Evolutionary conservation across 2,888 invertebrate genomes (phyloP), one percentile per base, ranked within the genome.

Genomic region (Eupeodes luniger): DNA sequence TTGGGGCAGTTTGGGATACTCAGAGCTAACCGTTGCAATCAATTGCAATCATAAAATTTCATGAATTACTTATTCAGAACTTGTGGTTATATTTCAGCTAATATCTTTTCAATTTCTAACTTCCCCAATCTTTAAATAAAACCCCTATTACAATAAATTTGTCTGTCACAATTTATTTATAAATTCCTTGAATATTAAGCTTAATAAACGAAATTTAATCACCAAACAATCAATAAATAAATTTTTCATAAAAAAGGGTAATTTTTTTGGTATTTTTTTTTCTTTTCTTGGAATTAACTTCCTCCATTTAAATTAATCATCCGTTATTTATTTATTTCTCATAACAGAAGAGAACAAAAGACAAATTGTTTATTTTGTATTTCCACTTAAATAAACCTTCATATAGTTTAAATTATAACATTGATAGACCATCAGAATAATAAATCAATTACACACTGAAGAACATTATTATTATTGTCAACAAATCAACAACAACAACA

Each of bases 371-470:
- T 49, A 19, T 19, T 55, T 51, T 44, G 36, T 40, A 70, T 51
- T 61, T 69, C 59, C 27, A 53, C 12, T 51, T 51, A 44, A 79
- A 53, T 53, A 51, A 44, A 19, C 72, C 72, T 57, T 74, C 72
- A 80, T 40, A 5, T 40, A 7, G 10, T 74, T 57, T 27, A 49
- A 59, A 27, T 61, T 75, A 69, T 75, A 81, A 81, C 6, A 75
- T 69, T 66, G 14, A 66, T 27, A 36, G 9, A 16, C 66, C 27
- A 49, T 9, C 40, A 40, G 1, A 40, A 40, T 40, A 40, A 77
- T 57, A 66, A 67, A 55, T 55, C 27, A 62, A 75, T 40, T 51
- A 62, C 62, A 55, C 14, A 16, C 49, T 44, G 62, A 16, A 66
- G 27, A 66, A 66, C 66, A 66, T 27, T 27, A 27, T 27, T 27